A percentile compares a stretch with the other conserved stretches of the same genome.
These are phyloP conservation scores for Pasiphila rectangulata DNA, from an alignment of 2,888 invertebrate genomes.

Conservation along the genomic window DNA sequence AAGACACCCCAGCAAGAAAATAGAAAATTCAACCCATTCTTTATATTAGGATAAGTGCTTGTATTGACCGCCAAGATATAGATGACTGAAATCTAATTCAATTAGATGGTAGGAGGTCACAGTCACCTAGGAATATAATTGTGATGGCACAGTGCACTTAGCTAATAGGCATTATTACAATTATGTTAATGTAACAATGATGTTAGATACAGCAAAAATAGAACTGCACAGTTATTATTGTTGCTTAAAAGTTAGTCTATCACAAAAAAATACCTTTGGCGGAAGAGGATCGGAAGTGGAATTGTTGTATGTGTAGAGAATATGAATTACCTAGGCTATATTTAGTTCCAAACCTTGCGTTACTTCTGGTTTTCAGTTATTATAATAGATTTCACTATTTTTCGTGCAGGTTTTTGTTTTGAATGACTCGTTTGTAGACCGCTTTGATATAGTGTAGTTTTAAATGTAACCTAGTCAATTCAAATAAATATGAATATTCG, in stretches of 20 bases:
- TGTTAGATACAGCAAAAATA: too few species aligned
- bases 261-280: too few species aligned
- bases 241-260: too few species aligned
- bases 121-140: conserved; percentile 48
- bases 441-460: conserved; percentile 13
- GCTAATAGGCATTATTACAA: conserved; percentile 39
- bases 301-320: too few species aligned
- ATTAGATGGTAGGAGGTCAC: conserved; percentile 49
- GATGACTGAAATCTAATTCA: conserved; percentile 56
- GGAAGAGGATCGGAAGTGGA: too few species aligned
- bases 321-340: too few species aligned
- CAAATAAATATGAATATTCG: conserved; percentile 8
- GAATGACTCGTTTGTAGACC: neutral
- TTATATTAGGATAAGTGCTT: conserved; percentile 67
- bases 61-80: conserved; percentile 52
- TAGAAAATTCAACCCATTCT: conserved; percentile 73
- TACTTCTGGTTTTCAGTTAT: too few species aligned
- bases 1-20: conserved; percentile 64
- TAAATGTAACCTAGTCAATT: conserved; percentile 55
- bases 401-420: neutral
- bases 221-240: too few species aligned
- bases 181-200: too few species aligned
- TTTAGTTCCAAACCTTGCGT: too few species aligned
- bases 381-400: too few species aligned
- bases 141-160: conserved; percentile 74